Conservation (phyloP, 2,888 invertebrate species). For the Eupithecia exiguata region DNA sequence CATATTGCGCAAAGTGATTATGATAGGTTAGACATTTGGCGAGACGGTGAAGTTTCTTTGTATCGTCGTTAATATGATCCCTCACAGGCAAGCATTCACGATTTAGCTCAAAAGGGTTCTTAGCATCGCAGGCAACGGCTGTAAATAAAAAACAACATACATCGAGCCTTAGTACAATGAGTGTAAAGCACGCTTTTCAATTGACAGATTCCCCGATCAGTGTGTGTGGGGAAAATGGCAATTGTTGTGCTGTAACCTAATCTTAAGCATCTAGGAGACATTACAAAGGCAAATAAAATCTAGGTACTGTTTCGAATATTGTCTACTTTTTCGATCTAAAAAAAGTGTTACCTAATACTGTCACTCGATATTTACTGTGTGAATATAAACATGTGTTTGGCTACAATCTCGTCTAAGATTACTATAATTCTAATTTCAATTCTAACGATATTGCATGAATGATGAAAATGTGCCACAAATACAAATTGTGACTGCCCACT, state of each 20-base stretch:
- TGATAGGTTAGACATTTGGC: slow-evolving; percentile 79
- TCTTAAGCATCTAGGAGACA: slow-evolving; percentile 75
- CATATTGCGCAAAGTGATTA: slow-evolving; percentile 76
- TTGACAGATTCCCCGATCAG: slow-evolving; percentile 57
- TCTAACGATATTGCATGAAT: slow-evolving; percentile 21
- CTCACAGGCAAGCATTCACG: slow-evolving; percentile 84
- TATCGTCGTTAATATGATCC: slow-evolving; percentile 83
- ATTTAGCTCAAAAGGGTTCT: slow-evolving; percentile 84
- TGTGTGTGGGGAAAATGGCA: slow-evolving; percentile 58
- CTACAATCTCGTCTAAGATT: slow-evolving; percentile 46
- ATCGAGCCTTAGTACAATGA: slow-evolving; percentile 82
- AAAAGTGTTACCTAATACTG: slow-evolving; percentile 49
- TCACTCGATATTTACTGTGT: slow-evolving; percentile 50
- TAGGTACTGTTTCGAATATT: slow-evolving; percentile 31
- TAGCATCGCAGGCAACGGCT: slow-evolving; percentile 84
- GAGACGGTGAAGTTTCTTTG: slow-evolving; percentile 80
- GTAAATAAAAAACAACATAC: slow-evolving; percentile 85
- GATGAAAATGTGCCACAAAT: slow-evolving; percentile 60
- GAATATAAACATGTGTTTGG: slow-evolving; percentile 57
- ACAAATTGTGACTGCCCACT: slow-evolving; percentile 64
- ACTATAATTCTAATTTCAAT: slow-evolving; percentile 46
- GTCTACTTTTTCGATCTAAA: slow-evolving; percentile 35
- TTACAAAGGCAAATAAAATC: slow-evolving; percentile 54
- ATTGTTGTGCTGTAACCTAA: slow-evolving; percentile 68
- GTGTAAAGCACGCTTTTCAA: slow-evolving; percentile 69